Evolutionary conservation across 2,113 vertebrate genomes (phyloP).

Genomic region (Hoplias malabaricus): DNA sequence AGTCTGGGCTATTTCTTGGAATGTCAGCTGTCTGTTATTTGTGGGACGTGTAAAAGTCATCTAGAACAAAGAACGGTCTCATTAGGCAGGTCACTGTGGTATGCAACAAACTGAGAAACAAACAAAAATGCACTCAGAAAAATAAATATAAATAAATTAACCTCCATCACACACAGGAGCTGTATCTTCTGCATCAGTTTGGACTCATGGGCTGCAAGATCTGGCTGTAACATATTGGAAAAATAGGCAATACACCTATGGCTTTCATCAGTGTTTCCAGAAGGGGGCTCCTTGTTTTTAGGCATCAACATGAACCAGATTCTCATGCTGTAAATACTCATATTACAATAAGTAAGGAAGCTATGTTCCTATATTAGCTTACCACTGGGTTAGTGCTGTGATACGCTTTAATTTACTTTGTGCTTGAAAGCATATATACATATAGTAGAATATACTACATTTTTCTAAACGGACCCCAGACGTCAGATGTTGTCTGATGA

Average conservation of each 20-base stretch:
- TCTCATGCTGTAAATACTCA: too few species aligned
- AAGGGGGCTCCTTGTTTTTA: too few species aligned
- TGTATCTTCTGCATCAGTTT: constrained; percentile 96
- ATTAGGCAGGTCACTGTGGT: neutral
- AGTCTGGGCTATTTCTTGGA: constrained; percentile 91
- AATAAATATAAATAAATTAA: constrained; percentile 48
- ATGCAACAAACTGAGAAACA: neutral
- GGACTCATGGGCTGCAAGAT: constrained; percentile 86
- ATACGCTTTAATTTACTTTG: too few species aligned
- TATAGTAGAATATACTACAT: too few species aligned
- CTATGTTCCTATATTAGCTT: too few species aligned
- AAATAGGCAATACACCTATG: neutral
- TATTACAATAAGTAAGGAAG: too few species aligned
- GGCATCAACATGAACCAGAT: too few species aligned
- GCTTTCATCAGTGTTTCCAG: too few species aligned
- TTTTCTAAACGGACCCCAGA: too few species aligned
- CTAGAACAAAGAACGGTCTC: constrained; percentile 61
- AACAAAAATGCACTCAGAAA: neutral
- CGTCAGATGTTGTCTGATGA: too few species aligned
- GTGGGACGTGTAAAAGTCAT: constrained; percentile 98
- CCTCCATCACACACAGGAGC: constrained; percentile 96
- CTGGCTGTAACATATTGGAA: constrained; percentile 74
- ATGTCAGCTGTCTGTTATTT: constrained; percentile 93
- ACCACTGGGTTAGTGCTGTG: too few species aligned
- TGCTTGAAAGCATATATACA: too few species aligned